These are phyloP conservation scores for Eupithecia vulgata DNA, from an alignment of 2,888 invertebrate genomes.

Conservation along the genomic window DNA sequence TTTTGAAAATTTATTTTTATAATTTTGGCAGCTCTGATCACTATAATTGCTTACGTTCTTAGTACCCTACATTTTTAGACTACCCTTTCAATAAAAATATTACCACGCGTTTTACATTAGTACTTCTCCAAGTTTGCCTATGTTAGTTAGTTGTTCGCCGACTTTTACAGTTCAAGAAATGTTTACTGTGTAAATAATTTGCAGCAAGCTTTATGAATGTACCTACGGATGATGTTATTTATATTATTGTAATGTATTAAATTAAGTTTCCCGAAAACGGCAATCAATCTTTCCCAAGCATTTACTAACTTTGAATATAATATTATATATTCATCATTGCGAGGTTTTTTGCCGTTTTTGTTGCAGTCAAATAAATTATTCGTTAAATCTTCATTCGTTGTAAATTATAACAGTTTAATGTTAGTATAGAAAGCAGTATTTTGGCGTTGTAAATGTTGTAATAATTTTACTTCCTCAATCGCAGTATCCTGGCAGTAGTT, in stretches of 20 bases:
- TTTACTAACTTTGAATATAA: slow-evolving; percentile 57
- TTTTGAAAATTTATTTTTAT: neutral
- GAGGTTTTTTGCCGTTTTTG: slow-evolving; percentile 68
- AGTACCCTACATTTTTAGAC: no score
- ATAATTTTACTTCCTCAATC: slow-evolving; percentile 56
- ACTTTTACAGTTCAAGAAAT: slow-evolving; percentile 47
- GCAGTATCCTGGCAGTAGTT: slow-evolving; percentile 64
- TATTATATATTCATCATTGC: slow-evolving; percentile 39
- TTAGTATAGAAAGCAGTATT: slow-evolving; percentile 75
- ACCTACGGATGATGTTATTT: slow-evolving; percentile 72
- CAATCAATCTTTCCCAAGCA: slow-evolving; percentile 63
- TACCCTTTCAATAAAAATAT: no score
- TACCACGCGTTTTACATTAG: no score
- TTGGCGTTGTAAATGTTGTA: slow-evolving; percentile 62
- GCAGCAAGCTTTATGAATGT: slow-evolving; percentile 73
- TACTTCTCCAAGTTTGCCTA: no score
- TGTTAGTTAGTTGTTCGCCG: slow-evolving; percentile 56
- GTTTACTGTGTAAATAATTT: slow-evolving; percentile 57
- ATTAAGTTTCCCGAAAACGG: slow-evolving; percentile 65
- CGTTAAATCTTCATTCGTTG: slow-evolving; percentile 64
- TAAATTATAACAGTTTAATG: slow-evolving; percentile 68
- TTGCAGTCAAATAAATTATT: slow-evolving; percentile 63
- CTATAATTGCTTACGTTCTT: neutral
- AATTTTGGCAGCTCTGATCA: neutral
- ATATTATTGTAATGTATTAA: slow-evolving; percentile 63